Evolutionary conservation across 2,113 vertebrate genomes (phyloP).

Genomic region (Centropus bengalensis): DNA sequence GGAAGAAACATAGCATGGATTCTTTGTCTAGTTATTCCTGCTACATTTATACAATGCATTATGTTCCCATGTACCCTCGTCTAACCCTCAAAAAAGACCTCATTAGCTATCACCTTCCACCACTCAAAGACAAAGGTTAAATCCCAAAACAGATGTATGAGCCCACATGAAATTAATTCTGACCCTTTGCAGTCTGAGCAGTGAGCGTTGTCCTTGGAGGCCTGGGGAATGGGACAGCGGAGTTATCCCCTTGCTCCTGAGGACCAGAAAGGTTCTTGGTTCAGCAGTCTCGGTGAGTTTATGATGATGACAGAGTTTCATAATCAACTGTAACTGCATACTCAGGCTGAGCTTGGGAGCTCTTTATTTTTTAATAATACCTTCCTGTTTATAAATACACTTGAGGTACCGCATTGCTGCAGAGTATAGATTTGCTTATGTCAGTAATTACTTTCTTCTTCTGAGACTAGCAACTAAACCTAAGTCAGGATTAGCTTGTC

Average conservation of each 20-base stretch:
- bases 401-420: neutral
- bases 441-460: neutral
- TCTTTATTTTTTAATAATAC: constrained; percentile 31
- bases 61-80: neutral
- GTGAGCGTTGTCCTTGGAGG: neutral
- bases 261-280: neutral
- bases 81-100: neutral
- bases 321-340: neutral
- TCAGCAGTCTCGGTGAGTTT: neutral
- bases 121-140: neutral
- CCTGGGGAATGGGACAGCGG: neutral
- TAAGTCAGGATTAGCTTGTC: neutral
- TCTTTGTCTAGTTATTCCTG: neutral
- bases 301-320: neutral
- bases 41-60: neutral
- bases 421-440: constrained; percentile 13
- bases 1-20: no score
- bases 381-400: neutral
- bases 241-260: neutral
- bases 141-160: neutral
- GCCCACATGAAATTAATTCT: neutral
- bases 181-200: neutral
- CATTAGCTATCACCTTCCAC: neutral
- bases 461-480: neutral
- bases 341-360: neutral